Conservation (phyloP, 1,140 invertebrate genomes). For the Trinorchestia longiramus region DNA sequence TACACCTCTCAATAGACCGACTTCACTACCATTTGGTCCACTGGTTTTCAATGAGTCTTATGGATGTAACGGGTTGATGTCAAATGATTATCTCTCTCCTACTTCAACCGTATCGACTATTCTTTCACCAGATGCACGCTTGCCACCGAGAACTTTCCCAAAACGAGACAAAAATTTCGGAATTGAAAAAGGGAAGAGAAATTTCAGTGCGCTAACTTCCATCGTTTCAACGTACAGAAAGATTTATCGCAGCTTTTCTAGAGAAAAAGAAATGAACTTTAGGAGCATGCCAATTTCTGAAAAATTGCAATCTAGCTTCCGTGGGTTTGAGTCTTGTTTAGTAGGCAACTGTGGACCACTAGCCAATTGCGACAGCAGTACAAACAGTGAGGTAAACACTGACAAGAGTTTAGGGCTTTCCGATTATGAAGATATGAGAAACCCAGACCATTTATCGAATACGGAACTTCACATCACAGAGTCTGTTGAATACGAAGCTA, state of each 20-base stretch:
- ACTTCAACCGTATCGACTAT: slow-evolving; percentile 8
- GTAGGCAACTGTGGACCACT: neutral
- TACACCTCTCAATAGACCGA: neutral
- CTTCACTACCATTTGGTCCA: neutral
- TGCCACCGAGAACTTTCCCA: neutral
- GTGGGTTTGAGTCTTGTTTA: neutral
- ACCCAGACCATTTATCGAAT: neutral
- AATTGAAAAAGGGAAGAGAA: neutral
- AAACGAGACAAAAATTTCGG: neutral
- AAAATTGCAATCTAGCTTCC: neutral
- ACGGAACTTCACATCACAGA: neutral
- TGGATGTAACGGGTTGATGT: neutral
- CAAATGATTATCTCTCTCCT: neutral
- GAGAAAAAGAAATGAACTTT: neutral
- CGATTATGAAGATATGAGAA: slow-evolving; percentile 38
- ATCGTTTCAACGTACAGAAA: neutral
- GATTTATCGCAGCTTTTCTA: neutral
- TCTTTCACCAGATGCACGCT: neutral
- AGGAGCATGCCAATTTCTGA: neutral
- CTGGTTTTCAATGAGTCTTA: neutral
- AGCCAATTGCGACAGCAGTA: neutral
- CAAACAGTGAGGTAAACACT: neutral
- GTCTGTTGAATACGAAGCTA: neutral
- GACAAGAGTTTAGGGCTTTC: neutral
- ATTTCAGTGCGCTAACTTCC: neutral